Evolutionary conservation across 2,888 invertebrate species (phyloP), one percentile per base, ranked within the genome.

Genomic region (Cephonodes hylas): DNA sequence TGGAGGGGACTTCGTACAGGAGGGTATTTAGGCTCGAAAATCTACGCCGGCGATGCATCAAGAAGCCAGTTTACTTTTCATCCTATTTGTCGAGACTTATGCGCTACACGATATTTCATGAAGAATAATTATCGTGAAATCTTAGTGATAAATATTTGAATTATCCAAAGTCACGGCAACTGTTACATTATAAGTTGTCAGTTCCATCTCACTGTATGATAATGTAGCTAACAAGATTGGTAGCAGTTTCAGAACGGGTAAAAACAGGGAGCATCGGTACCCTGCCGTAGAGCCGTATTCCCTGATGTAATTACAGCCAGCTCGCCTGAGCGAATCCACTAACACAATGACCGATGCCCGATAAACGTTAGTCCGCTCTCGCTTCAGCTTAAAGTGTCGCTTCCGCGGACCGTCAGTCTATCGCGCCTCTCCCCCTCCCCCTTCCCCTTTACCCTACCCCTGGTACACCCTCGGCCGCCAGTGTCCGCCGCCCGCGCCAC

Each of bases 251-350:
- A 66, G 71, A 69, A 71, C 70, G 76, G 76, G 76, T 83, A 83
- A 86, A 85, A 86, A 84, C 81, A 81, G 73, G 75, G 69, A 76
- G 75, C 74, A 70, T 70, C 69, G 64, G 75, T 75, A 75, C 72
- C 75, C 72, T 71, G 71, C 65, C 69, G 73, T 72, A 65, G 75
- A 70, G 74, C 76, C 75, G 82, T 86, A 88, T 89, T 91, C 91
- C 90, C 91, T 83, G 84, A 90, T 88, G 90, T 88, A 90, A 91
- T 91, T 91, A 91, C 83, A 69, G 77, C 66, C 77, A 79, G 78
- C 82, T 79, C 79, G 84, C 76, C 79, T 79, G 85, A 84, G 81
- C 84, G 84, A 74, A 71, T 81, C 79, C 74, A 73, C 81, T 88
- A 88, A 89, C 85, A 88, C 87, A 87, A 88, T 86, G 89, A 86